Evolutionary conservation across 2,113 vertebrate species (phyloP), one percentile per base, ranked within the genome.

Genomic region (Loxodonta africana): DNA sequence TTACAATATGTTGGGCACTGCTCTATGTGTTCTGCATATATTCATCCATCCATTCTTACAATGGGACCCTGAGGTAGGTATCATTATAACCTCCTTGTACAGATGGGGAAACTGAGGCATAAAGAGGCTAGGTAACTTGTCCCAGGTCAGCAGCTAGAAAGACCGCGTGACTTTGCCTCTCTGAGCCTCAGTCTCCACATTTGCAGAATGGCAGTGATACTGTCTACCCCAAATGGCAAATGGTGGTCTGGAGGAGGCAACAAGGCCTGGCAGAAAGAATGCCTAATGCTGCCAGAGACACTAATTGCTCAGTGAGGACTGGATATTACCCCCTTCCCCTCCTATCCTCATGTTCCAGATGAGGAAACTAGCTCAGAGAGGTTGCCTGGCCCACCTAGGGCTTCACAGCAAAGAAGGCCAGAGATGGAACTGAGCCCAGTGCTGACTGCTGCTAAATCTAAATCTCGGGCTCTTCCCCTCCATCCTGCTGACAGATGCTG

Each of bases 321-420:
- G 81, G 21, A 57, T n/a, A 21, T 8, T 4, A 5, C 28, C 30
- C 25, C 17, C 17, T 44, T 62, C 37, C 46, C 11, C 53, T 57
- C 7, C 62, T 30, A 23, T 8, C 67, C 11, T 60, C 30, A 15
- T 14, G n/a, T 63, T 62, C 48, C 37, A 87, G 63, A 51, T 21
- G 48, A 93, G 44, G 62, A 78, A 71, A 93, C 65, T n/a, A 48
- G 53, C 53, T 83, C 89, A 89, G 78, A 95, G 53, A 91, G 7
- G 71, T 20, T 88, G 33, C 44, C 25, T 65, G 18, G 53, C 28
- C n/a, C 78, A 33, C 26, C 57, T 46, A 71, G 74, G 73, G 62
- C 51, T 88, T 48, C 84, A 46, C 30, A 88, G 88, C 71, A 74
- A 94, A 57, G 26, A n/a, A 85, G n/a, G 62, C 14, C n/a, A n/a